These are phyloP conservation scores for Sepiola atlantica DNA, from an alignment of 2,888 invertebrate species.

Conservation along the genomic window DNA sequence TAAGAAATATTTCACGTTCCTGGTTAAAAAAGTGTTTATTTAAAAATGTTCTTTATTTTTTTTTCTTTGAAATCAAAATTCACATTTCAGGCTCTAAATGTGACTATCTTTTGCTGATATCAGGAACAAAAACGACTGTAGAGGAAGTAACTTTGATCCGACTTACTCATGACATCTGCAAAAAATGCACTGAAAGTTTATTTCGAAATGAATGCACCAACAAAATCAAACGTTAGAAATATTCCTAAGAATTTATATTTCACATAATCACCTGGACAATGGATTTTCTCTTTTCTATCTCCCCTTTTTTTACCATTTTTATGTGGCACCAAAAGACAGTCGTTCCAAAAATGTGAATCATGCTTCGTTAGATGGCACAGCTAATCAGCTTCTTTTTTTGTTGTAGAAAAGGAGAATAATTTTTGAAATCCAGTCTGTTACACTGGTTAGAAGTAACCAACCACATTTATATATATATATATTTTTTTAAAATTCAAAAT, in stretches of 20 bases:
- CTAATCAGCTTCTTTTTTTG: neutral
- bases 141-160: too few relatives aligned
- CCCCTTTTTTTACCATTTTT: neutral
- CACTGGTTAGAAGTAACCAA: neutral
- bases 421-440: neutral
- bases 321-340: neutral
- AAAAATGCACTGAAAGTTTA: neutral
- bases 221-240: neutral
- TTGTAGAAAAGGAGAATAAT: neutral
- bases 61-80: too few relatives aligned
- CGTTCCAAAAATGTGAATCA: neutral
- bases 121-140: too few relatives aligned
- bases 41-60: neutral
- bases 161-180: too few relatives aligned
- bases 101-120: too few relatives aligned
- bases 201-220: neutral
- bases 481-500: neutral
- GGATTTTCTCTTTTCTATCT: neutral
- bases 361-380: neutral
- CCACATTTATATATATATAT: neutral
- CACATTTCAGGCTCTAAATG: too few relatives aligned
- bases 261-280: neutral
- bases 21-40: neutral
- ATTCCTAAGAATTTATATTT: neutral
- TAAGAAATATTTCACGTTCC: neutral